Conservation (phyloP, 2,888 invertebrate genomes). For the Pristionchus maxplancki region DNA sequence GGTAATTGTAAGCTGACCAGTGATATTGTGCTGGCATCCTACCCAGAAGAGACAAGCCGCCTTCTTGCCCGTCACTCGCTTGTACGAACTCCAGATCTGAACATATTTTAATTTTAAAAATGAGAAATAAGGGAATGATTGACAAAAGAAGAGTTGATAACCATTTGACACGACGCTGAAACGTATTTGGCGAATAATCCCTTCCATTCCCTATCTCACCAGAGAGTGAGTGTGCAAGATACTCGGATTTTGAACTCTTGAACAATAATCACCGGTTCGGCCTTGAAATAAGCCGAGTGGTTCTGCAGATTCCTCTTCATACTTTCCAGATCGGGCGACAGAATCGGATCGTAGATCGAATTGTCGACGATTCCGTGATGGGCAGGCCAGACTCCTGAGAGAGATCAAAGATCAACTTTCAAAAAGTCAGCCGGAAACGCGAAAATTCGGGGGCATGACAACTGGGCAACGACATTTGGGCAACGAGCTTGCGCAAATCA, state of each 20-base stretch:
- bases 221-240: too few species aligned
- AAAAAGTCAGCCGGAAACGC: too few species aligned
- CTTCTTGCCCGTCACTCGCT: conserved; percentile 62
- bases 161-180: too few species aligned
- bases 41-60: conserved; percentile 72
- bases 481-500: too few species aligned
- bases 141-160: too few species aligned
- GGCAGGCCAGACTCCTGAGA: conserved; percentile 32
- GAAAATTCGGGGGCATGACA: too few species aligned
- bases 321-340: conserved; percentile 65
- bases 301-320: conserved; percentile 66
- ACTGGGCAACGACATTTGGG: too few species aligned
- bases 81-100: conserved; percentile 73
- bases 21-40: conserved; percentile 67
- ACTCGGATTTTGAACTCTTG: too few species aligned
- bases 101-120: neutral
- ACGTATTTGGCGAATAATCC: too few species aligned
- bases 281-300: conserved; percentile 61
- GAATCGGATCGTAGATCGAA: conserved; percentile 67
- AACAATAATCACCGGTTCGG: conserved; percentile 67
- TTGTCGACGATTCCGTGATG: conserved; percentile 64
- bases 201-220: too few species aligned
- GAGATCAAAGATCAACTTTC: neutral
- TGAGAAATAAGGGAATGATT: too few species aligned
- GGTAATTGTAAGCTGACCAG: too few species aligned